Percentiles rank a stretch among this genome's conserved stretches.
Evolutionary conservation across 2,888 invertebrate species (phyloP).

Genomic region (Acronicta alni): DNA sequence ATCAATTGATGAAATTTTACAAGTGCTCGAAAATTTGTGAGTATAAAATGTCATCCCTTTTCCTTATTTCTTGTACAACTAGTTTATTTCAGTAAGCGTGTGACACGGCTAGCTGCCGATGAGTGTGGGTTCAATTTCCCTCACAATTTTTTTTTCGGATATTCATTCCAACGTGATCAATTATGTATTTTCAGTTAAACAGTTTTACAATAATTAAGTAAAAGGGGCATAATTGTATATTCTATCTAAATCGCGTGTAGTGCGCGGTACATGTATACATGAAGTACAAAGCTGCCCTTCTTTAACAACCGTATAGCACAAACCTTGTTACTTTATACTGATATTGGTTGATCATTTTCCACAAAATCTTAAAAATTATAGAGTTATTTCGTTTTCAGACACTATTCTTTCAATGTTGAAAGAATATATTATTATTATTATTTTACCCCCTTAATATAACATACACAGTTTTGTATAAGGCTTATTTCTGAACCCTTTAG

Average conservation of each 20-base stretch:
- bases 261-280: slow-evolving; percentile 40
- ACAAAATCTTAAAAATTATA: slow-evolving; percentile 17
- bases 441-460: no score
- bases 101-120: background rate
- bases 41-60: slow-evolving; percentile 22
- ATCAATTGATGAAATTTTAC: slow-evolving; percentile 8
- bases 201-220: slow-evolving; percentile 29
- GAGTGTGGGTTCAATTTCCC: background rate
- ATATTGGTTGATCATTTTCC: slow-evolving; percentile 14
- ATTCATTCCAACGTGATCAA: no score
- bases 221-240: slow-evolving; percentile 43
- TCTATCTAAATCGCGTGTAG: slow-evolving; percentile 52
- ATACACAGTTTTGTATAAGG: no score
- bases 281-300: slow-evolving; percentile 38
- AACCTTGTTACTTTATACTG: slow-evolving; percentile 23
- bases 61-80: slow-evolving; percentile 24
- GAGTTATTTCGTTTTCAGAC: no score
- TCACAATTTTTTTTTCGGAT: background rate
- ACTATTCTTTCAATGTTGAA: no score
- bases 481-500: no score
- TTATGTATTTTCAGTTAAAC: no score
- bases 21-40: slow-evolving; percentile 47
- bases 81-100: background rate
- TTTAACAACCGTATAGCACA: slow-evolving; percentile 44
- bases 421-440: no score